Evolutionary conservation across 2,797 vertebrate genomes (phyloP), one percentile per base, ranked within the genome.

Genomic region (Tympanoctomys barrerae): DNA sequence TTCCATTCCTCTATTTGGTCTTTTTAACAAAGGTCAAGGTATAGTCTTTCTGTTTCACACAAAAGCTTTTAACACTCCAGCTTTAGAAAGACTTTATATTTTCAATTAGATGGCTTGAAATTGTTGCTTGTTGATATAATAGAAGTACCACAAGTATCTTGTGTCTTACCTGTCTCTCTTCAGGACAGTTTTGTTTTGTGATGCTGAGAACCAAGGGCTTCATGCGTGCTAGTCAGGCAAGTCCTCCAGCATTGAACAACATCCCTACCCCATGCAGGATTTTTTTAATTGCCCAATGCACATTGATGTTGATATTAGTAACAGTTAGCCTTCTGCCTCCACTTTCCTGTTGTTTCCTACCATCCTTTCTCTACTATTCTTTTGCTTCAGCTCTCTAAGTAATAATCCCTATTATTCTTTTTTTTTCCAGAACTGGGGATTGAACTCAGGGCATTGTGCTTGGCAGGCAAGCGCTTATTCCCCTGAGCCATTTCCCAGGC

Each of bases 11-110:
- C 54, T 94, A n/a, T 82, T 87, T 61, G 82, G 83, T 90, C 61
- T 70, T 94, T 96, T 75, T 68, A 64, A 82, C 95, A 78, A 90
- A 94, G 90, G 91, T 75, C 39, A 89, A 91, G 61, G 62, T 79
- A 70, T 62, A 87, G 26, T 26, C 46, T 93, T 96, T 96, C 90
- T 91, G 82, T 78, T 94, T 92, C 59, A 96, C 66, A 95, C 91
- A 94, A 96, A 95, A 94, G 8, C 81, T 83, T 82, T 94, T 52
- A 92, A 21, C 90, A 18, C 57, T 81, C 59, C 79, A 33, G 6
- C 92, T 94, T 94, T 89, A 96, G 89, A 85, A 61, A 87, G 66
- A 87, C 49, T 14, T 90, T 95, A 89, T 89, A 92, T 96, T 54
- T 78, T 92, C 5, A 19, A 68, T 46, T 96, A 78, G 52, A 64